Base-by-base conservation (phyloP, 1,140 invertebrate genomes). In the Eriosoma lanigerum region DNA sequence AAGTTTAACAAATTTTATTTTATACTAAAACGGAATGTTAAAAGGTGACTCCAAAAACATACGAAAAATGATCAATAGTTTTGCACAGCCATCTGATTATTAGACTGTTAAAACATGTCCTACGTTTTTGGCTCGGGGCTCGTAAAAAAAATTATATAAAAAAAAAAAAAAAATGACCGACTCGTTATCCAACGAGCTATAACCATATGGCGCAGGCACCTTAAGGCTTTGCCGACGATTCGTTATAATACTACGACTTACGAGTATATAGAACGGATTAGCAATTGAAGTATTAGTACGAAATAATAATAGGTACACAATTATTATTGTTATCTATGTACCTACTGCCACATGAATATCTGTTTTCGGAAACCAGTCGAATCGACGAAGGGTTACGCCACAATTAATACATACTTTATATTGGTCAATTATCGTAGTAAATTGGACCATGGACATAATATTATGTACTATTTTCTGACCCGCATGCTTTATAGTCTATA, bases 331-430 rank as follows among this genome's bases (percentile, higher is more conserved):
- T 38, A 8, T 38, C 8, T 3, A 4, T 38, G 32, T 38, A 8
- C 32, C 29, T 17, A 0, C 13, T 38, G 29, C 32, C 58, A 60
- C 24, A 60, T 9, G n/a, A n/a, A 17, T 64, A 44, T 44, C 62
- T 66, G 62, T 66, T 66, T 66, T 66, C 21, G 21, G 38, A 68
- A 68, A 68, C 44, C 64, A 8, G 13, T 68, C 21, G 64, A 66
- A 12, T 48, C n/a, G 46, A 46, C 13, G 38, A 38, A 46, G 32
- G 8, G 32, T 68, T 66, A 66, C n/a, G n/a, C 10, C 64, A 46
- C 32, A n/a, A n/a, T n/a, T n/a, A n/a, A n/a, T n/a, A n/a, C n/a
- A n/a, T n/a, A n/a, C n/a, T n/a, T n/a, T n/a, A n/a, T n/a, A n/a
- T n/a, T n/a, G n/a, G n/a, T n/a, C n/a, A n/a, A n/a, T n/a, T n/a